Conservation (phyloP, 2,888 invertebrate species). For the Conus canariensis region DNA sequence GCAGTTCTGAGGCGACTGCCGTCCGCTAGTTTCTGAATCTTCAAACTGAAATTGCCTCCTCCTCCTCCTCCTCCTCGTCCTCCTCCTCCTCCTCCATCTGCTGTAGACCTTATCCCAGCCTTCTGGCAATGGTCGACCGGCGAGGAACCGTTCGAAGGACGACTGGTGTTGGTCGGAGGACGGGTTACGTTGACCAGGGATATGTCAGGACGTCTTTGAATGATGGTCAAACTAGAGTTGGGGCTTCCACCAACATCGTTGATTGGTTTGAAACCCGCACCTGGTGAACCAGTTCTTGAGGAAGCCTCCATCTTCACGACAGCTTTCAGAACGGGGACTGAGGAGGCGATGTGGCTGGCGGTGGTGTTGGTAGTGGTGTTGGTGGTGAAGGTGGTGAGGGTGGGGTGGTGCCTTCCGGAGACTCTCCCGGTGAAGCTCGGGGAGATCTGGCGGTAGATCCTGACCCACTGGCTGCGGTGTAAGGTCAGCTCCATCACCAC, state of each 20-base stretch:
- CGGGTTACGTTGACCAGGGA: too few relatives aligned
- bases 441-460: background rate
- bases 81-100: background rate
- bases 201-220: too few relatives aligned
- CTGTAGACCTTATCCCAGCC: background rate
- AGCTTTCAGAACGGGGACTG: too few relatives aligned
- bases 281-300: too few relatives aligned
- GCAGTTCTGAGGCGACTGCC: conserved; percentile 5
- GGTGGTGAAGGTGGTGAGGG: background rate
- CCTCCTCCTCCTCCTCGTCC: background rate
- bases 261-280: background rate
- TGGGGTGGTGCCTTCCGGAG: background rate
- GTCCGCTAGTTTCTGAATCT: background rate
- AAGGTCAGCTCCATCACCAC: conserved; percentile 11
- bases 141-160: too few relatives aligned
- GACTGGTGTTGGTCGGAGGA: background rate
- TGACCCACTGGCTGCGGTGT: background rate
- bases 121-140: background rate
- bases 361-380: background rate
- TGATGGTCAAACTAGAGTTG: too few relatives aligned
- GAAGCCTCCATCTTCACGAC: too few relatives aligned
- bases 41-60: background rate
- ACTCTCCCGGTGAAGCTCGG: background rate
- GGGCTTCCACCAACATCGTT: background rate
- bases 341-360: background rate